These are phyloP conservation scores for Drosophila pseudoananassae DNA, from an alignment of 1,140 invertebrate species.

Conservation along the genomic window DNA sequence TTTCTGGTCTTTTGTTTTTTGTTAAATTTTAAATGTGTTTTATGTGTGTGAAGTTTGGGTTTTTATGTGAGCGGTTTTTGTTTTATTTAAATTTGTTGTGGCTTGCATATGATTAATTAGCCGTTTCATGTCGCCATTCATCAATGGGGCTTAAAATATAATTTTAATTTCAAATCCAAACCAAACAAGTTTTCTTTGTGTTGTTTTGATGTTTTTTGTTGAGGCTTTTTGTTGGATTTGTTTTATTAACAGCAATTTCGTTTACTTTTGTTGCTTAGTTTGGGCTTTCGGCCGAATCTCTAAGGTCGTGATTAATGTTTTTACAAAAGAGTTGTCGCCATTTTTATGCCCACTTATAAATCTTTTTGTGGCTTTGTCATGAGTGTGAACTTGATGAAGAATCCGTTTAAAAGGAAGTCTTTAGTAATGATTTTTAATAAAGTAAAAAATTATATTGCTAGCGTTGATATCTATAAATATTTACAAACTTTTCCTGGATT, in stretches of 20 bases:
- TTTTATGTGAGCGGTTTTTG: conserved; percentile 26
- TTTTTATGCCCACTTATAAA: conserved; percentile 65
- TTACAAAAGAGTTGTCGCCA: conserved; percentile 77
- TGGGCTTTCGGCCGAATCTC: conserved; percentile 27
- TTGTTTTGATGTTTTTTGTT: conserved; percentile 33
- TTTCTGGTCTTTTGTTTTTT: conserved; percentile 49
- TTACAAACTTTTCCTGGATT: conserved; percentile 1
- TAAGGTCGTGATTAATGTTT: conserved; percentile 62
- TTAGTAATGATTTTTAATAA: conserved; percentile 3
- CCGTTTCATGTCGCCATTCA: conserved; percentile 69
- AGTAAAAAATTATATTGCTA: not conserved
- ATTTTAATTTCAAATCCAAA: conserved; percentile 67
- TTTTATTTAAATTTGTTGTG: conserved; percentile 36
- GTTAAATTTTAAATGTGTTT: conserved; percentile 5
- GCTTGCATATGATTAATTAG: conserved; percentile 79
- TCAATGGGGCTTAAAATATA: conserved; percentile 60
- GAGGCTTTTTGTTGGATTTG: conserved; percentile 22
- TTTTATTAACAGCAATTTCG: conserved; percentile 60
- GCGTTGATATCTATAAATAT: not conserved
- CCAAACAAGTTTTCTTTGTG: conserved; percentile 68
- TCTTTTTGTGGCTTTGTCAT: conserved; percentile 40
- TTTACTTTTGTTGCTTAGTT: conserved; percentile 45
- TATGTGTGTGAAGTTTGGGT: conserved; percentile 49
- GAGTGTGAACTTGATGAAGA: conserved; percentile 68
- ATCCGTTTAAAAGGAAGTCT: conserved; percentile 29